phyloP scores from a whole-genome alignment of 2,113 vertebrate species.

The Istiophorus platypterus region DNA sequence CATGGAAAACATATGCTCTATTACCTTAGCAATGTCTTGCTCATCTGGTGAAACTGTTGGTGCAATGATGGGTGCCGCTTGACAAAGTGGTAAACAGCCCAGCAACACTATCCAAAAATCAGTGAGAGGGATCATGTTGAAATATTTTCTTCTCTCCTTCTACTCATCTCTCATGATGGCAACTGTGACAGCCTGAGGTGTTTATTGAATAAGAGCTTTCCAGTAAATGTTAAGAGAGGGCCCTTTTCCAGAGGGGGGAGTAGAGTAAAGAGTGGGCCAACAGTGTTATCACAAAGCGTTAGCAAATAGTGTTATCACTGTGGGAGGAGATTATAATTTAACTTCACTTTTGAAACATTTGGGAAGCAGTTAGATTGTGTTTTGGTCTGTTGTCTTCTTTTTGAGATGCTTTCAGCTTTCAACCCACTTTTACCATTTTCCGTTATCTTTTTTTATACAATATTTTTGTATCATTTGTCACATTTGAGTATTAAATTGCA shows the following conservation, averaged over 20 bases:
- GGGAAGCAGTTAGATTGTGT: neutral
- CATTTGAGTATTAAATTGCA: neutral
- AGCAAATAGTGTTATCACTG: conserved; percentile 46
- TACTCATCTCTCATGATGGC: conserved; percentile 19
- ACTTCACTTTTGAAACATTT: neutral
- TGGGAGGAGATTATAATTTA: conserved; percentile 3
- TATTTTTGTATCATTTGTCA: neutral
- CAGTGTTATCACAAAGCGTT: no score
- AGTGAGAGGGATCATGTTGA: conserved; percentile 31
- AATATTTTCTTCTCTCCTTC: neutral
- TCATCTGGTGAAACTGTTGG: conserved; percentile 56
- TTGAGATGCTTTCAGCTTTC: neutral
- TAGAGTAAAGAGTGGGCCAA: conserved; percentile 37
- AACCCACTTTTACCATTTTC: neutral
- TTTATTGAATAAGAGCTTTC: neutral
- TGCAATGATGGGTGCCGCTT: conserved; percentile 54
- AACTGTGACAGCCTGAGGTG: neutral
- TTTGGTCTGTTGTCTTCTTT: neutral
- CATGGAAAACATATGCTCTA: neutral
- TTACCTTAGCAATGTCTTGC: conserved; percentile 72
- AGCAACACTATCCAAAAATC: conserved; percentile 49
- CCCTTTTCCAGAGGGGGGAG: neutral
- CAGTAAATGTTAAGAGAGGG: neutral
- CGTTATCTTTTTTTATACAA: neutral
- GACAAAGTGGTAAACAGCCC: conserved; percentile 45